These are phyloP conservation scores for Halcyon malimbica DNA, from an alignment of 2,113 vertebrate genomes.

Conservation along the genomic window DNA sequence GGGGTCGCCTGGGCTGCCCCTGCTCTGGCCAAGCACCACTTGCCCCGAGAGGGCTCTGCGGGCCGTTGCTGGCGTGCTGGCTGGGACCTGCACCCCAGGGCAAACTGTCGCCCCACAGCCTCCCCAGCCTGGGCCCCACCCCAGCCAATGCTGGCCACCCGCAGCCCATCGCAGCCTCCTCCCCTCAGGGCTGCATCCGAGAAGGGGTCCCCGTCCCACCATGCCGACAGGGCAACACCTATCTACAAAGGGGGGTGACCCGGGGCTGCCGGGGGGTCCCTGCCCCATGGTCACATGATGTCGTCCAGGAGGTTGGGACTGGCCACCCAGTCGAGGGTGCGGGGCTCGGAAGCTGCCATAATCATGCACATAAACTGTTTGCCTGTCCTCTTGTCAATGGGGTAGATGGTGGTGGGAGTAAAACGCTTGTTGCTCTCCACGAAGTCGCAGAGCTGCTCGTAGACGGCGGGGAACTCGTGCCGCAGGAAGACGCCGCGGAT, in stretches of 20 bases:
- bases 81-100: not conserved
- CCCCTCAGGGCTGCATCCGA: not conserved
- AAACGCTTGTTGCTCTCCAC: slow-evolving; percentile 95
- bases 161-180: not conserved
- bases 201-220: not conserved
- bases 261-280: not conserved
- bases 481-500: slow-evolving; percentile 94
- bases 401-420: slow-evolving; percentile 97
- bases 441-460: slow-evolving; percentile 94
- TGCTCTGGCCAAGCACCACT: accelerated
- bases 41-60: not conserved
- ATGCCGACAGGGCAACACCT: slow-evolving; percentile 72
- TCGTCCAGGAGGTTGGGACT: slow-evolving; percentile 94
- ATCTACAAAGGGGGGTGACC: slow-evolving; percentile 73
- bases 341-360: slow-evolving; percentile 96
- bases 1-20: no score
- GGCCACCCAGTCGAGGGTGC: slow-evolving; percentile 95
- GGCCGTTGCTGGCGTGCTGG: not conserved
- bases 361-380: slow-evolving; percentile 99
- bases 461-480: slow-evolving; percentile 92
- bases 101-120: not conserved
- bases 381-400: slow-evolving; percentile 93
- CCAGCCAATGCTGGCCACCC: accelerated
- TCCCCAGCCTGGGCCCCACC: not conserved
- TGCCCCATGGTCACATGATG: slow-evolving; percentile 83